Evolutionary conservation across 2,797 vertebrate genomes (phyloP), one percentile per base, ranked within the genome.

Genomic region (Hoplostethus atlanticus): DNA sequence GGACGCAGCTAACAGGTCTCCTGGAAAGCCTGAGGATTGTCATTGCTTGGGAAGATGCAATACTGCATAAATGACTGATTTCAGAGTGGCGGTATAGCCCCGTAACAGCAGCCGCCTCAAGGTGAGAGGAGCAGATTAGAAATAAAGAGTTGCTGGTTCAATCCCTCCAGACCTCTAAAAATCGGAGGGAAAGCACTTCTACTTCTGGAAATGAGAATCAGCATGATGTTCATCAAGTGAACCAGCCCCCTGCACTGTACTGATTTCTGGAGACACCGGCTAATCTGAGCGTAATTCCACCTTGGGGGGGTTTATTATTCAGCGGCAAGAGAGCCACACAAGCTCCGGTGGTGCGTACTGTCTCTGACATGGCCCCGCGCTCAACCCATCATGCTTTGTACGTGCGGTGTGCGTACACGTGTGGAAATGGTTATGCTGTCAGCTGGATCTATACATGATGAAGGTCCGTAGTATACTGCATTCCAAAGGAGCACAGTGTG

Each of bases 41-140:
- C 58, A 74, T 61, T 21, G 34, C 47, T 50, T 5, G 3, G 6
- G 36, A 34, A 78, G 52, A 79, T 11, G 9, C 65, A 61, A 79
- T 59, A 34, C 53, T 60, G 68, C 64, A 81, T 80, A 71, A 72
- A 84, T 88, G 56, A 72, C 56, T 75, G 0, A 62, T 80, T 54
- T 73, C n/a, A 63, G 42, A 76, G 48, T 42, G 53, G 80, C 65
- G 56, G 52, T 38, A 61, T 54, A 21, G 21, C 21, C 54, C 15
- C 57, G 25, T 38, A 63, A 75, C 30, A 63, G 44, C 56, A 73
- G 69, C 69, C 73, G 38, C 70, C 1, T 2, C n/a, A 56, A 81
- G 54, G 66, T 68, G 65, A 71, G 69, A 75, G 46, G 16, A 38
- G 65, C 54, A 59, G 31, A 61, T 73, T 31, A 56, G 48, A 69